These are phyloP conservation scores for Melanotaenia parkinsoni DNA, from an alignment of 2,797 vertebrate genomes.

Conservation along the genomic window DNA sequence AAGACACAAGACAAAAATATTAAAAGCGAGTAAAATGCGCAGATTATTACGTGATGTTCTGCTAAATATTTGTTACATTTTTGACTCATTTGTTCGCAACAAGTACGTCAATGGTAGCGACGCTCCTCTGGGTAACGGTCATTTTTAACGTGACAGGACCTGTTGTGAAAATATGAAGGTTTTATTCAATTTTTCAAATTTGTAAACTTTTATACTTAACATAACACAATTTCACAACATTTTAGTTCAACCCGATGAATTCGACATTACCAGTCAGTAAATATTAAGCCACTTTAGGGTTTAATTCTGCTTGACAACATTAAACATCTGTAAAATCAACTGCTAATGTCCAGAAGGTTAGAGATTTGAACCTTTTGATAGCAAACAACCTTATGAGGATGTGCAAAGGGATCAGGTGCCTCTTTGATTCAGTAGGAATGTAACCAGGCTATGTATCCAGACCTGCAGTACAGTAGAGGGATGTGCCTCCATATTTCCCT, in stretches of 20 bases:
- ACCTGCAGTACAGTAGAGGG: no score
- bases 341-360: not conserved
- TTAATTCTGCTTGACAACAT: not conserved
- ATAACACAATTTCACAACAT: fast-evolving
- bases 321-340: not conserved
- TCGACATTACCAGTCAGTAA: not conserved
- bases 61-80: not conserved
- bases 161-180: fast-evolving
- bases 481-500: no score
- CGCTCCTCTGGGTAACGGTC: not conserved
- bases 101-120: no score
- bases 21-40: not conserved
- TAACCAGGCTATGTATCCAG: no score
- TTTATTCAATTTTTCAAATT: not conserved
- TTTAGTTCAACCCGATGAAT: not conserved
- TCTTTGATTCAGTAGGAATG: no score
- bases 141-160: not conserved
- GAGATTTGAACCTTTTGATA: no score
- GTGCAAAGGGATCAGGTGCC: no score
- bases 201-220: fast-evolving
- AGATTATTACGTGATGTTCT: not conserved
- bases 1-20: no score
- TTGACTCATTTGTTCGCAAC: fast-evolving
- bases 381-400: no score
- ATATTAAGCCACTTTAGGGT: not conserved